phyloP scores from a whole-genome alignment of 2,797 vertebrate species.

The Oophaga sylvatica region DNA sequence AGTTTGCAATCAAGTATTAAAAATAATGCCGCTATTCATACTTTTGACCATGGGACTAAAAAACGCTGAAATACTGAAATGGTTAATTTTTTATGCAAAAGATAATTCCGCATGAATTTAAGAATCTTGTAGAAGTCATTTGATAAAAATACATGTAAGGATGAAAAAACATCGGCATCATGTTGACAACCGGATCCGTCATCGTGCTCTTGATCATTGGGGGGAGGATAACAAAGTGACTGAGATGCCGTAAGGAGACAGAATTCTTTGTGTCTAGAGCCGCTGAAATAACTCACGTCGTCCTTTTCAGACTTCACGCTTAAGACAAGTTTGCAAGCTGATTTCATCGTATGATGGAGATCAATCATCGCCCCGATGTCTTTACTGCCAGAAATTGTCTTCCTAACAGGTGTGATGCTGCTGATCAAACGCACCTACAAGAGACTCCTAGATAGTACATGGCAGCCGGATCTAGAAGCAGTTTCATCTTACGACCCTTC shows the following conservation, averaged over 20 bases:
- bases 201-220: background rate
- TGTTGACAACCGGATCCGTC: conserved; percentile 1
- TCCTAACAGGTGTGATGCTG: background rate
- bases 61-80: too few species aligned
- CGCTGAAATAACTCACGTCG: background rate
- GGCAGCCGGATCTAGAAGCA: background rate
- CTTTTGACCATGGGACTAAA: too few species aligned
- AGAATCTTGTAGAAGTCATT: background rate
- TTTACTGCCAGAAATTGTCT: conserved; percentile 5
- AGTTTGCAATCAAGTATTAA: too few species aligned
- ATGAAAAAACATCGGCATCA: conserved; percentile 10
- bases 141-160: background rate
- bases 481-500: background rate
- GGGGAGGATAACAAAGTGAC: conserved; percentile 3
- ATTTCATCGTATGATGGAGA: background rate
- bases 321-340: background rate
- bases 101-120: background rate
- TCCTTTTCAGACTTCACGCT: background rate
- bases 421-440: background rate
- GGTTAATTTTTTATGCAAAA: background rate
- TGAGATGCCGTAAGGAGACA: background rate
- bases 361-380: background rate
- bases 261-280: background rate
- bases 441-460: background rate
- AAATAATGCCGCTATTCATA: too few species aligned